A percentile compares a stretch with the other conserved stretches of the same genome.
Conservation (phyloP, 2,888 invertebrate genomes). For the Eledona agricola region DNA sequence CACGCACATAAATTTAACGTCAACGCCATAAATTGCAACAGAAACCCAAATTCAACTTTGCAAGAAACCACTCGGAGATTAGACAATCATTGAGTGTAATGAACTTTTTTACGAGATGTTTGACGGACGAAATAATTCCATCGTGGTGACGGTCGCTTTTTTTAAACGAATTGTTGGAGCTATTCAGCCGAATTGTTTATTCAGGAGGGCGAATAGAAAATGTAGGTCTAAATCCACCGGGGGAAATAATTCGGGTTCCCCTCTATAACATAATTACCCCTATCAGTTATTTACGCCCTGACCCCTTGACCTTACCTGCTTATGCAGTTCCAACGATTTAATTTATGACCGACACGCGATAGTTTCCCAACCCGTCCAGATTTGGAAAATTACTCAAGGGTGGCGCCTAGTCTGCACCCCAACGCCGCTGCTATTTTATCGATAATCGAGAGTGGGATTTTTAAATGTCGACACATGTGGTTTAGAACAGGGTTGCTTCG, state of each 20-base stretch:
- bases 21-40: constrained; percentile 11
- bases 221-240: constrained; percentile 31
- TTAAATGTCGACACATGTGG: too few relatives aligned
- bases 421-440: constrained; percentile 26
- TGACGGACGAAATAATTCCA: too few relatives aligned
- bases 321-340: constrained; percentile 21
- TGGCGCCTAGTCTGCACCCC: constrained; percentile 24
- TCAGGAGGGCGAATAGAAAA: constrained; percentile 23
- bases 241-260: constrained; percentile 29
- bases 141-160: too few relatives aligned
- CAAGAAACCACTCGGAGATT: constrained; percentile 7
- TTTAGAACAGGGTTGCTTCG: too few relatives aligned
- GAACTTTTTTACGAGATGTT: too few relatives aligned
- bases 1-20: constrained; percentile 8
- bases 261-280: constrained; percentile 35
- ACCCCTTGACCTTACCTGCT: constrained; percentile 28
- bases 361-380: constrained; percentile 8
- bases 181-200: too few relatives aligned
- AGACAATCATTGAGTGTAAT: too few relatives aligned
- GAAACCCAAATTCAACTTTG: constrained; percentile 5
- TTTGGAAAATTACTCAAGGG: constrained; percentile 11
- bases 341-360: constrained; percentile 27
- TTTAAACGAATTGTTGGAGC: too few relatives aligned
- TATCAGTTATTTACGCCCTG: constrained; percentile 35
- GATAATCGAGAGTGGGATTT: constrained; percentile 22